Base-by-base conservation (phyloP, 2,113 vertebrate genomes). In the Gnathonemus echidnorhynchus region DNA sequence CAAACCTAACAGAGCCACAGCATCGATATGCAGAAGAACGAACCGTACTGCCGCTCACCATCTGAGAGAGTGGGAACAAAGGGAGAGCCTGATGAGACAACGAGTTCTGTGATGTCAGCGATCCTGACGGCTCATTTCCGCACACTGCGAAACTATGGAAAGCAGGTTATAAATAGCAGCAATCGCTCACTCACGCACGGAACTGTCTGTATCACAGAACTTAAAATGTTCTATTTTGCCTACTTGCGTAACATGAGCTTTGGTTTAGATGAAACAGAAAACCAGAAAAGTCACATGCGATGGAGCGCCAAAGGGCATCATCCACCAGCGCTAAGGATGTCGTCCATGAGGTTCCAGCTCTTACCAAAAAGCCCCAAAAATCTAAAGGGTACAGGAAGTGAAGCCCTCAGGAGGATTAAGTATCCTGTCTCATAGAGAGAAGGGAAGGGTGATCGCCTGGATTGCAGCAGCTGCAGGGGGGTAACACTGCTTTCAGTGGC, bases 341-440 rank as follows among this genome's bases (percentile, higher is more conserved):
- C 21, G 4, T 35, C n/a, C 35, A 62, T n/a, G 89, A 49, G 88
- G 49, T 89, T 19, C 77, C 89, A 46, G 4, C 31, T 31, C 11
- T 85, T 21, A 46, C 10, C 50, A 46, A 31, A 21, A 48, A 83
- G 39, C 80, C 52, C 52, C 31, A 11, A 39, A 27, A 52, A 58
- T 85, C 35, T n/a, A 58, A 89, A 84, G n/a, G 35, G 35, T 21
- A 6, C 11, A 42, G 48, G 50, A 87, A 21, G 48, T 45, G 50
- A 89, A 84, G n/a, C 49, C 50, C 39, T 56, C 52, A 15, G 35
- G 39, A 84, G 53, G n/a, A 62, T 86, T 86, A 85, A 86, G 85
- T 89, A 86, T 86, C 35, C 39, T 0, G 17, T 39, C 89, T 48
- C 15, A 46, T 48, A 89, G 62, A 48, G 49, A 80, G 80, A n/a